phyloP scores from a whole-genome alignment of 2,797 vertebrate species.

The Mormyrus hasselquistii region DNA sequence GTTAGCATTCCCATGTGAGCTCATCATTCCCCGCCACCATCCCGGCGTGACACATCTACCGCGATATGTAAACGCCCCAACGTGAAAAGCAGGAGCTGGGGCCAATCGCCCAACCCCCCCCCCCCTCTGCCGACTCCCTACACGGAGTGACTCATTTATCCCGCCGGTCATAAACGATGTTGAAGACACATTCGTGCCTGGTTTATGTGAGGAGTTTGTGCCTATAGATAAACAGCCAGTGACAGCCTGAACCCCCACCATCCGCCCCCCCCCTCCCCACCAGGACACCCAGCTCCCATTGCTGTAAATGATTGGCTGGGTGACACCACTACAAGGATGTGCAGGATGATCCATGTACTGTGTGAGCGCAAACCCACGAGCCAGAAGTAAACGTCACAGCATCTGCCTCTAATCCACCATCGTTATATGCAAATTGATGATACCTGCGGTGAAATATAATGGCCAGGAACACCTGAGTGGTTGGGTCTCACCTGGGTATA shows the following conservation, averaged over 20 bases:
- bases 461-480: not conserved
- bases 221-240: not conserved
- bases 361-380: slow-evolving; percentile 30
- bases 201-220: not conserved
- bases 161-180: not conserved
- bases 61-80: slow-evolving; percentile 32
- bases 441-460: not conserved
- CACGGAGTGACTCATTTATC: not conserved
- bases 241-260: not conserved
- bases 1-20: slow-evolving; percentile 32
- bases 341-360: not conserved
- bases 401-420: slow-evolving; percentile 29
- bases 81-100: not conserved
- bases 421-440: slow-evolving; percentile 30
- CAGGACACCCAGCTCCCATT: not conserved
- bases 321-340: slow-evolving; percentile 19
- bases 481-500: not conserved
- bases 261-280: too few relatives aligned
- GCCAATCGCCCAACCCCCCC: not conserved
- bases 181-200: not conserved
- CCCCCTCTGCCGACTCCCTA: not conserved
- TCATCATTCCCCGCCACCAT: slow-evolving; percentile 6
- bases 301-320: not conserved
- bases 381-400: slow-evolving; percentile 23
- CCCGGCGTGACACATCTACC: slow-evolving; percentile 26